A percentile compares a stretch with the other conserved stretches of the same genome.
Evolutionary conservation across 1,140 invertebrate species (phyloP).

Genomic region (Myzus persicae): DNA sequence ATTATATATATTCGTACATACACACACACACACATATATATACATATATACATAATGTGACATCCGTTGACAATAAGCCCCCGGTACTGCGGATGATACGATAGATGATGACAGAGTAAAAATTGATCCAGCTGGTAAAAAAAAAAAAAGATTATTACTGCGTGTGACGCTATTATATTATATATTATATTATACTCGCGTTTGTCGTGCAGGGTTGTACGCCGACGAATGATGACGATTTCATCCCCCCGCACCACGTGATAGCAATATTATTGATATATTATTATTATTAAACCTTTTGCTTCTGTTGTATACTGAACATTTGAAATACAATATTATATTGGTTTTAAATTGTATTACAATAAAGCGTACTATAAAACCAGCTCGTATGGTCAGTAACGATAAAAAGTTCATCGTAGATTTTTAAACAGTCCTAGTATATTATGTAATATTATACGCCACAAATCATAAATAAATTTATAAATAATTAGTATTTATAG

Average conservation of each 20-base stretch:
- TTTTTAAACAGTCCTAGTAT: too few relatives aligned
- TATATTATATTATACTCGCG: background rate
- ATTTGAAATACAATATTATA: too few relatives aligned
- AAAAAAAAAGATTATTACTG: constrained; percentile 15
- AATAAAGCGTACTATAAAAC: too few relatives aligned
- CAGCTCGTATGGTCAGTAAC: too few relatives aligned
- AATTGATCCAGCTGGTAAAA: constrained; percentile 50
- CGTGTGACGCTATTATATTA: background rate
- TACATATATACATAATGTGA: background rate
- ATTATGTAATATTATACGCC: too few relatives aligned
- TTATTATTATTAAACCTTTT: background rate
- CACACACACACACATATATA: background rate
- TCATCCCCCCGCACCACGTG: background rate
- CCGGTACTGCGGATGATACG: background rate
- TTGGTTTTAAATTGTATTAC: background rate
- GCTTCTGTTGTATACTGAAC: too few relatives aligned
- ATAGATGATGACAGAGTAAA: constrained; percentile 32
- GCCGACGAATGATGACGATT: background rate
- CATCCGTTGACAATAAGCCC: background rate
- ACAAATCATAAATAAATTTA: too few relatives aligned
- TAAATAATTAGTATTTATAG: too few relatives aligned
- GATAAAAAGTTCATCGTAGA: too few relatives aligned
- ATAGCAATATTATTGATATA: background rate
- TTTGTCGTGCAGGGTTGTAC: background rate
- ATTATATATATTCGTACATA: too few relatives aligned